These are phyloP conservation scores for Hirtodrosophila trivittata DNA, from an alignment of 2,888 invertebrate genomes.

Conservation along the genomic window DNA sequence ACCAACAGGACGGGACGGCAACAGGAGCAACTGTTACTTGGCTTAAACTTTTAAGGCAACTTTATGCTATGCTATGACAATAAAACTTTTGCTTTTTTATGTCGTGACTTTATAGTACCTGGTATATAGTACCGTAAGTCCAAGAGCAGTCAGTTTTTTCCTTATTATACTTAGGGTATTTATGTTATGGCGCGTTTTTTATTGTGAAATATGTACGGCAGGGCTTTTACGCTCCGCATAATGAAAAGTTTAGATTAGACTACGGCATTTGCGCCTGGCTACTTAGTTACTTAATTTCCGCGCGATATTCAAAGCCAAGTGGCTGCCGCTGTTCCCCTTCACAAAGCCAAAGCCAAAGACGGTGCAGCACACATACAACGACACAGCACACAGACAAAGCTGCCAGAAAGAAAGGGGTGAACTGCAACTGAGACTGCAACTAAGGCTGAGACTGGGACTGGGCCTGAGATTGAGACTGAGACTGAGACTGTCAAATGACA, in stretches of 20 bases:
- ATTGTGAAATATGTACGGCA: slow-evolving; percentile 59
- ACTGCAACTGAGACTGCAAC: too few relatives aligned
- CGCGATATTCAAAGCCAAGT: slow-evolving; percentile 60
- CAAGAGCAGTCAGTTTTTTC: not conserved
- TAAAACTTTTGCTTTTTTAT: slow-evolving; percentile 69
- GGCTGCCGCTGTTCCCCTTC: slow-evolving; percentile 23
- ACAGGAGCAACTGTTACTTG: slow-evolving; percentile 35
- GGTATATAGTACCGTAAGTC: too few relatives aligned
- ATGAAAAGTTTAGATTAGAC: slow-evolving; percentile 73
- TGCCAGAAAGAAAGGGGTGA: too few relatives aligned
- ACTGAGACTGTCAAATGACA: slow-evolving; percentile 73
- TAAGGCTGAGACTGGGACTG: slow-evolving; percentile 22
- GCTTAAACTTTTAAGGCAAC: slow-evolving; percentile 72
- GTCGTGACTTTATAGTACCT: slow-evolving; percentile 13
- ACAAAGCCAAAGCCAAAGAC: slow-evolving; percentile 17
- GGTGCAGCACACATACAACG: slow-evolving; percentile 11
- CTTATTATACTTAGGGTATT: slow-evolving; percentile 50
- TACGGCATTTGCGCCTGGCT: slow-evolving; percentile 51
- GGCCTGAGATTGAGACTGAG: slow-evolving; percentile 8
- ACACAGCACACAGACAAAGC: slow-evolving; percentile 20
- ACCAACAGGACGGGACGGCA: not conserved
- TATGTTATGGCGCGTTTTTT: slow-evolving; percentile 57
- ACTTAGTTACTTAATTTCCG: slow-evolving; percentile 78
- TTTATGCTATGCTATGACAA: slow-evolving; percentile 71
- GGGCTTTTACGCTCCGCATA: slow-evolving; percentile 42